Base-by-base conservation (phyloP, 2,888 invertebrate genomes). In the Xanthia togata region DNA sequence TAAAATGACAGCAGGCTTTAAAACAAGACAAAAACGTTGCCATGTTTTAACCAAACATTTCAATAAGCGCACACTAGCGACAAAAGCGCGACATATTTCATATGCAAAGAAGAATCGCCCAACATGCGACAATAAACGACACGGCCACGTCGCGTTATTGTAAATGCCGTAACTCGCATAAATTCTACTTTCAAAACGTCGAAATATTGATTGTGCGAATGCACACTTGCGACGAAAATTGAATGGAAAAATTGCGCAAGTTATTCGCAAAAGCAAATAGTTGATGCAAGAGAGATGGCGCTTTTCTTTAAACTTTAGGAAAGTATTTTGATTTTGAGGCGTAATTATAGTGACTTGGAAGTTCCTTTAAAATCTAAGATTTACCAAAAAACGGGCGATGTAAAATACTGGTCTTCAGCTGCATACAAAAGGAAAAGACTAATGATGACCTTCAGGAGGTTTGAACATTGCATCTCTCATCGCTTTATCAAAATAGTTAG, bases 71-170 rank as follows among this genome's bases (percentile, higher is more conserved):
- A 82, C 76, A 84, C 78, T 71, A 78, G 78, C 70, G 79, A 84
- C 82, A 80, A 84, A 86, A 82, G 81, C 68, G 81, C 78, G 70
- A 76, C 71, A 79, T 86, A 78, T 88, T 85, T 85, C 83, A 89
- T 88, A 83, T 82, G 82, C 79, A 86, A 87, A 85, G 82, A 79
- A 82, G 79, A 63, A 86, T 87, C 79, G 85, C 71, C 74, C 76
- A 82, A 88, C 84, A 88, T 76, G 78, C 88, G 79, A 85, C 90
- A 89, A 88, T 86, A 88, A 90, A 87, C 88, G 85, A 78, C 81
- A 76, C 62, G 65, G 59, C 55, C 55, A 63, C 79, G 73, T 76
- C 74, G 76, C 73, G 89, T 79, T 86, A 88, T 89, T 88, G 86
- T 88, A 81, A 88, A 89, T 88, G 70, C 89, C 87, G 77, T 82